Base-by-base conservation (phyloP, 2,113 vertebrate species). In the Actenoides hombroni region DNA sequence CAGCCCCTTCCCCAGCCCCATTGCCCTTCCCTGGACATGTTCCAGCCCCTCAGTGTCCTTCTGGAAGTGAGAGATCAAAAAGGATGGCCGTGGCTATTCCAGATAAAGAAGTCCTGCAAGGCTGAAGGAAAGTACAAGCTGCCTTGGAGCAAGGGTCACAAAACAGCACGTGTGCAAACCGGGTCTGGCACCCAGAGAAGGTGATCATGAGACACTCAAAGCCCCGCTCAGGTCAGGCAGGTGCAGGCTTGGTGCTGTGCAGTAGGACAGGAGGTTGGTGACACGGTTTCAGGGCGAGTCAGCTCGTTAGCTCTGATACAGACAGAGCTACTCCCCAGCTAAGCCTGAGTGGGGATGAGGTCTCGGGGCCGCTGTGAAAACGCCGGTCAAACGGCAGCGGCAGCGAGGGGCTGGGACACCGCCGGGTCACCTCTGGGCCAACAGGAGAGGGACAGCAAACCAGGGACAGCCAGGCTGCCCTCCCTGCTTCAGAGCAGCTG, bases 331-430 rank as follows among this genome's bases (percentile, higher is more conserved):
- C 6, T 24, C 16, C 69, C n/a, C 49, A 40, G 57, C 61, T 37
- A 16, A 65, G 39, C 82, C 3, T 0, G 3, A 21, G 51, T 9
- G 70, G 54, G 71, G 51, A 24, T 33, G 31, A 91, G 83, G 57
- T 64, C 63, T 46, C 0, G 0, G 1, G n/a, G 29, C 64, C 49
- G 75, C 63, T 71, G 33, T 40, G 56, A 46, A 24, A 76, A 61
- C 0, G 11, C 46, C 56, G 8, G 16, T 33, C 70, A 60, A 3
- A 39, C 3, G 6, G 42, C 33, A 19, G n/a, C 1, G 14, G 42
- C 33, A 19, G n/a, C 1, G 2, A 54, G 23, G 25, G 60, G 48
- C 74, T 48, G 68, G 69, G 74, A 21, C 54, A 15, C 18, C 42
- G 33, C 73, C 3, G 31, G 29, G 24, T 23, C n/a, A 59, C 33